phyloP scores from a whole-genome alignment of 1,140 invertebrate genomes.

The Goniozus legneri region DNA sequence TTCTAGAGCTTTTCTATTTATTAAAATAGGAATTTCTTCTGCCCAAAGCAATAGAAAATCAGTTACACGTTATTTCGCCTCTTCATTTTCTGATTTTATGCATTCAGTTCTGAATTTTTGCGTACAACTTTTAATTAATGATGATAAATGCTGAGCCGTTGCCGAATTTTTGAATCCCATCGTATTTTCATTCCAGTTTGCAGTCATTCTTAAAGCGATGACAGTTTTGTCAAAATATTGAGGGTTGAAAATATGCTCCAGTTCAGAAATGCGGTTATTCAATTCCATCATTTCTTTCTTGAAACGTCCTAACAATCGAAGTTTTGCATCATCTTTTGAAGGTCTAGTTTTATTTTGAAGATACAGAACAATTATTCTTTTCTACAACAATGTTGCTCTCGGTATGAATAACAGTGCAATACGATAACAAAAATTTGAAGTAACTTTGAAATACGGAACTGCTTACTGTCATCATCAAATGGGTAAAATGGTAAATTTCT shows the following conservation, averaged over 20 bases:
- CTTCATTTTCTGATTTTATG: slow-evolving; percentile 3
- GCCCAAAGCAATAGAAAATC: slow-evolving; percentile 9
- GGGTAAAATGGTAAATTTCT: too few relatives aligned
- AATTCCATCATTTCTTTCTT: neutral
- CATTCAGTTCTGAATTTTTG: neutral
- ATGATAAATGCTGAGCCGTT: slow-evolving; percentile 5
- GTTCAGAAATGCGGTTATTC: slow-evolving; percentile 1
- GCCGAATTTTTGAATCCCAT: slow-evolving; percentile 10
- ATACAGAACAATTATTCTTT: too few relatives aligned
- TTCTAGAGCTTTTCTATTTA: slow-evolving; percentile 10
- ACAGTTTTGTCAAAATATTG: slow-evolving; percentile 3
- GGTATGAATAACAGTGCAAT: too few relatives aligned
- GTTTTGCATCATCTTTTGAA: slow-evolving; percentile 12
- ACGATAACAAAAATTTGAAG: too few relatives aligned
- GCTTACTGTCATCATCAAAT: too few relatives aligned
- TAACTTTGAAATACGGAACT: too few relatives aligned
- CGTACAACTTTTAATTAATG: slow-evolving; percentile 9
- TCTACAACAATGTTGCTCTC: too few relatives aligned
- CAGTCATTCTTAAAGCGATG: neutral
- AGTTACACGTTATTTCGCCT: slow-evolving; percentile 5
- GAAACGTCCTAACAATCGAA: slow-evolving; percentile 11
- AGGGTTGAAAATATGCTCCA: slow-evolving; percentile 2
- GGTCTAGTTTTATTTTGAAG: too few relatives aligned
- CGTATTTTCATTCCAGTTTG: slow-evolving; percentile 5
- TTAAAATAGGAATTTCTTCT: slow-evolving; percentile 11